These are phyloP conservation scores for Turritopsis rubra DNA, from an alignment of 30 jellyfish, hydroid and myxozoan species.

Conservation along the genomic window DNA sequence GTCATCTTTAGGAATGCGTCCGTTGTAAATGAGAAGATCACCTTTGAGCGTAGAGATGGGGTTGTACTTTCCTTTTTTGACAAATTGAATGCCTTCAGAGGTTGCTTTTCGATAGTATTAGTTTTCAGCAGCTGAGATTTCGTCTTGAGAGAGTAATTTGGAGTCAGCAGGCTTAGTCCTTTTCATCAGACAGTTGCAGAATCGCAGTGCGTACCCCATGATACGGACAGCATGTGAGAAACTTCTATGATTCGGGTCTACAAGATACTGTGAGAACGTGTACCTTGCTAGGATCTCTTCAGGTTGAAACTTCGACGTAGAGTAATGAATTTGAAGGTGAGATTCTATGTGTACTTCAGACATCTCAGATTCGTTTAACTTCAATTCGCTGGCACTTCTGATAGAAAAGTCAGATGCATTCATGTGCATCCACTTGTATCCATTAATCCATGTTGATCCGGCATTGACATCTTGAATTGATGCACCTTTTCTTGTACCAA, in stretches of 20 bases:
- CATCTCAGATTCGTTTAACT: constrained; percentile 1
- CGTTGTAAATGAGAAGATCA: constrained; percentile 4
- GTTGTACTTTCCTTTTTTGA: background rate
- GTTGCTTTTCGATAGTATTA: constrained; percentile 16
- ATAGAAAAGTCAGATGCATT: constrained; percentile 18
- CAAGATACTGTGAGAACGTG: background rate
- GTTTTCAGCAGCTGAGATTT: background rate
- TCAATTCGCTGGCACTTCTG: constrained; percentile 1
- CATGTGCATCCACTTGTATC: background rate
- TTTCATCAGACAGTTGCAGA: background rate
- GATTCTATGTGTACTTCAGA: background rate
- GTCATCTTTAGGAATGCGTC: background rate
- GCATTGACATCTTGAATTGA: constrained; percentile 1
- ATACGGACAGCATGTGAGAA: background rate
- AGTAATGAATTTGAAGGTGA: background rate
- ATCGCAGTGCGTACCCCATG: background rate
- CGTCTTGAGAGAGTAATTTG: background rate
- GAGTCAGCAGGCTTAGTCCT: background rate
- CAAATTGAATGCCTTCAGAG: background rate
- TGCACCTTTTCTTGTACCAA: constrained; percentile 31
- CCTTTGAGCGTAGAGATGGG: background rate
- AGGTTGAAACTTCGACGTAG: background rate
- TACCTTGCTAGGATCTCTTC: background rate
- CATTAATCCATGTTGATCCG: constrained; percentile 17
- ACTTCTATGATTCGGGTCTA: background rate